A percentile compares a stretch with the other conserved stretches of the same genome.
Conservation (phyloP, 2,888 invertebrate genomes). For the Aromia moschata region DNA sequence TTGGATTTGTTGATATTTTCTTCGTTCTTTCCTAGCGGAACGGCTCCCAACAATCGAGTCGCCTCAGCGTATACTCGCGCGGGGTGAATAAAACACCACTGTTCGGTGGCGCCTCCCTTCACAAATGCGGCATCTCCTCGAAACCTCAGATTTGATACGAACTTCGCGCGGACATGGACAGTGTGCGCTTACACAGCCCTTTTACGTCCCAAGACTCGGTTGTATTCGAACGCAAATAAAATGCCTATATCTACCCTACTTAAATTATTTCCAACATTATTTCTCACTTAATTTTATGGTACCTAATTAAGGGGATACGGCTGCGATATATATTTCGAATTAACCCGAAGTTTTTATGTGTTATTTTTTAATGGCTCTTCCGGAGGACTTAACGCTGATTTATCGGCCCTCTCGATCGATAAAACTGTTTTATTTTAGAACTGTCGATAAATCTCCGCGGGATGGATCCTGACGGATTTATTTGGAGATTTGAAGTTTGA, state of each 20-base stretch:
- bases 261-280: constrained; percentile 21
- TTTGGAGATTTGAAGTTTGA: constrained; percentile 12
- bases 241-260: neutral
- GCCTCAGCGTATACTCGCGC: neutral
- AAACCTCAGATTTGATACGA: constrained; percentile 29
- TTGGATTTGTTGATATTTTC: no score
- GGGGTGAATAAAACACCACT: constrained; percentile 15
- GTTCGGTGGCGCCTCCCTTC: constrained; percentile 34
- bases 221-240: constrained; percentile 6
- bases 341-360: constrained; percentile 12
- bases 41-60: no score
- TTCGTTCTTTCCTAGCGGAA: no score
- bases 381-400: constrained; percentile 10
- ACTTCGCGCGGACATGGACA: neutral
- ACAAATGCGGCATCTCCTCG: constrained; percentile 25
- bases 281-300: constrained; percentile 37
- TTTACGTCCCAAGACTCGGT: no score
- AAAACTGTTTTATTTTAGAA: constrained; percentile 22
- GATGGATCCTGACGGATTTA: constrained; percentile 17
- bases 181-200: neutral
- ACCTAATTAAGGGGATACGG: constrained; percentile 26
- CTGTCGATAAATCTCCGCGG: constrained; percentile 14
- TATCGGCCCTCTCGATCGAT: constrained; percentile 8
- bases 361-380: neutral
- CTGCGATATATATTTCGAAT: neutral